Evolutionary conservation across 2,888 invertebrate genomes (phyloP).

Genomic region (Frankliniella fusca): DNA sequence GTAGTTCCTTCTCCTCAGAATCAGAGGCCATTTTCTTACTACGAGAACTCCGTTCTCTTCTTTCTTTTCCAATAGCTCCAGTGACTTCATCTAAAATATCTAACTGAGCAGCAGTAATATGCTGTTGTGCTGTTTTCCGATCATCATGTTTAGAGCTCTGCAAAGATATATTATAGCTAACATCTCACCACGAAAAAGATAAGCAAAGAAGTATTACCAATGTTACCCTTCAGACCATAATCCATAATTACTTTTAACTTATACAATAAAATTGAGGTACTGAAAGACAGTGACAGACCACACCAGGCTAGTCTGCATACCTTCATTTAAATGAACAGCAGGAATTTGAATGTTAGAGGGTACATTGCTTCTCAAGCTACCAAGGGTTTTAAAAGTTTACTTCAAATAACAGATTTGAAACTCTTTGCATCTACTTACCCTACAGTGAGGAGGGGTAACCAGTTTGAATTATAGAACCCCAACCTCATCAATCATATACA

Average conservation of each 20-base stretch:
- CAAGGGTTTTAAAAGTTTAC: neutral
- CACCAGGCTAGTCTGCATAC: too few species aligned
- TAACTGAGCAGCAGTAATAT: constrained; percentile 42
- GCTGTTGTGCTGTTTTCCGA: constrained; percentile 39
- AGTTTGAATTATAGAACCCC: too few species aligned
- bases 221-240: constrained; percentile 5
- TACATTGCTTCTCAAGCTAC: neutral
- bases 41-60: constrained; percentile 35
- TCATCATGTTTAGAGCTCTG: constrained; percentile 52
- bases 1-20: constrained; percentile 71
- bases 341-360: neutral
- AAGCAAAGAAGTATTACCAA: constrained; percentile 27
- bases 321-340: too few species aligned
- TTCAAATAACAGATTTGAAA: neutral
- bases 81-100: constrained; percentile 51
- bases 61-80: constrained; percentile 53
- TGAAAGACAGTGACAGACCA: too few species aligned
- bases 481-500: too few species aligned
- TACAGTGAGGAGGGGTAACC: too few species aligned
- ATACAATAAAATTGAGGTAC: too few species aligned
- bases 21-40: constrained; percentile 25
- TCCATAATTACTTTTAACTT: neutral
- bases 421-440: neutral
- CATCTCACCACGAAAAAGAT: constrained; percentile 10
- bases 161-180: constrained; percentile 39